phyloP scores from a whole-genome alignment of 2,797 vertebrate species.

The Sebastes matsubarae region DNA sequence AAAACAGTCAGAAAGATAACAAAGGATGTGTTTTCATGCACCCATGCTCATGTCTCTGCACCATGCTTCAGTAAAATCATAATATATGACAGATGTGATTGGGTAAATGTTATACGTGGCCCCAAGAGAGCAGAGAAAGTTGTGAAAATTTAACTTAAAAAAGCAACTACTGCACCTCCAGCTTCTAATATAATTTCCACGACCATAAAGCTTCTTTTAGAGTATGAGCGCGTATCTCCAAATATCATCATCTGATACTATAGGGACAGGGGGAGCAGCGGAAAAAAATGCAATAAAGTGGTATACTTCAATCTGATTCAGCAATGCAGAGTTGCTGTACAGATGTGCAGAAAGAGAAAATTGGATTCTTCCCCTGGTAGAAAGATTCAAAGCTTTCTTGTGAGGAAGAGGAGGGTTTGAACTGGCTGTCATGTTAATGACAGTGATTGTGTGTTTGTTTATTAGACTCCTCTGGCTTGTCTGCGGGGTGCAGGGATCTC shows the following conservation, averaged over 20 bases:
- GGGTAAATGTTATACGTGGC: constrained; percentile 54
- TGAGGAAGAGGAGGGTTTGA: constrained; percentile 43
- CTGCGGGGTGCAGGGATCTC: constrained; percentile 59
- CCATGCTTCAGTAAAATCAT: constrained; percentile 10
- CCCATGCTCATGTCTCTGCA: constrained; percentile 5
- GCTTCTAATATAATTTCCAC: constrained; percentile 60
- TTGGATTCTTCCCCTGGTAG: constrained; percentile 58
- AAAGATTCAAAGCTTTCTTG: constrained; percentile 32
- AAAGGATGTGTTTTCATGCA: not conserved
- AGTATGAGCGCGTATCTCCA: constrained; percentile 53
- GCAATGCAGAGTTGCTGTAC: constrained; percentile 48
- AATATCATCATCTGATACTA: constrained; percentile 69
- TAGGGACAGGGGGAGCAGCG: constrained; percentile 33
- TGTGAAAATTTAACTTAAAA: constrained; percentile 50
- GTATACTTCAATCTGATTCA: constrained; percentile 66
- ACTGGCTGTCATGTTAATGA: constrained; percentile 63
- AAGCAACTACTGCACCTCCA: constrained; percentile 50
- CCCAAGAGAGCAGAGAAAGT: constrained; percentile 18
- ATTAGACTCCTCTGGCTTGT: constrained; percentile 65
- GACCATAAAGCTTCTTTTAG: constrained; percentile 55
- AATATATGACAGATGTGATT: constrained; percentile 53
- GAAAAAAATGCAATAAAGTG: constrained; percentile 66
- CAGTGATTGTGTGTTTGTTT: constrained; percentile 73
- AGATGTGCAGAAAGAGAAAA: constrained; percentile 59
- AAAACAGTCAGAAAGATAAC: not conserved